Base-by-base conservation (phyloP, 2,797 vertebrate genomes). In the Pseudotriccus pelzelni region DNA sequence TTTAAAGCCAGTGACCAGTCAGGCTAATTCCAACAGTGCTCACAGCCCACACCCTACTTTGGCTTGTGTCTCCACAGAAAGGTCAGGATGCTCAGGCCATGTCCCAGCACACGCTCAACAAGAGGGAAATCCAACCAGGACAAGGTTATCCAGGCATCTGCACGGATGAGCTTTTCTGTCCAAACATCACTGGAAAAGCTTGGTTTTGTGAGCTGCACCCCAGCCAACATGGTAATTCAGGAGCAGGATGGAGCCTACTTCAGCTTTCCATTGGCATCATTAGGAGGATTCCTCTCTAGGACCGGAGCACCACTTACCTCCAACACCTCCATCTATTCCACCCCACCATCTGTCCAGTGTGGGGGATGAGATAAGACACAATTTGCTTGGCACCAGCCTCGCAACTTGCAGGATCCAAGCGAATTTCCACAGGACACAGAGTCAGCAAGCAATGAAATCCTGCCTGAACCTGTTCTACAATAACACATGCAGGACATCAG, bases 11-110 rank as follows among this genome's bases (percentile, higher is more conserved):
- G 39, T 46, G 59, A 41, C 41, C 13, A 10, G 28, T 59, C 47
- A 88, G n/a, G 56, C 16, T 47, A 67, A 60, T 19, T 53, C 62
- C 39, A 72, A 47, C 7, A 58, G 46, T 4, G 21, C 25, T 91
- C 84, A 62, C 36, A 62, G 60, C 32, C n/a, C 55, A 70, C 32
- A 28, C 2, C 7, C 12, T 78, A 32, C 32, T 41, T 68, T 63
- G 25, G 22, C 14, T 60, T 0, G 0, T 10, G 34, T 67, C 27
- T 23, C 14, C 62, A 3, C 0, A 3, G 59, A 74, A 30, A 70
- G 53, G 34, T 18, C 60, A 92, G 22, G n/a, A 39, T 64, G 46
- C 14, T 81, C 36, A 52, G 74, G 30, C 41, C 14, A 9, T 41
- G 43, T 32, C 43, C 46, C n/a, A 68, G 41, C 53, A 66, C 2